Evolutionary conservation across 2,113 vertebrate genomes (phyloP), one percentile per base, ranked within the genome.

Genomic region (Romanogobio albipinnatus): DNA sequence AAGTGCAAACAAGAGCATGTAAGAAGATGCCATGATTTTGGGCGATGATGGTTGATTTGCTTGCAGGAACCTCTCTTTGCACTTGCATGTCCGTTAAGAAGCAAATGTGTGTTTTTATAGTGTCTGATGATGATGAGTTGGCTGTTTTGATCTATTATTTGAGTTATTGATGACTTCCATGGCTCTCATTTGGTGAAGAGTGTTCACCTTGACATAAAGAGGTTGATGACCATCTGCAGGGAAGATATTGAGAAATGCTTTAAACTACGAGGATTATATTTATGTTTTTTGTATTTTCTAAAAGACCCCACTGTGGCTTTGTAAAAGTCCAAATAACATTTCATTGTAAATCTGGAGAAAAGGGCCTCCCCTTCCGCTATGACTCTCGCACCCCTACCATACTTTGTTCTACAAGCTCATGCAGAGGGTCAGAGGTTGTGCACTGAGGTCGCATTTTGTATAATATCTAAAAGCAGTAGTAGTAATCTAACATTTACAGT

Each of bases 1-100:
- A 39, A 97, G 87, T 70, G 91, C 91, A 26, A 96, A 90, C 74
- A 97, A 85, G 85, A 96, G 26, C 0, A 90, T 90, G 64, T 88
- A 94, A 24, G 92, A 87, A 66, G 95, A 95, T 82, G 91, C 87
- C 92, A 88, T 96, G 93, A 92, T 95, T 68, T 82, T 91, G 83
- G 64, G 86, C 39, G 66, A 81, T 87, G 92, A 79, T 81, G 62
- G 76, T 58, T 84, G 85, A 58, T 74, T 0, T 75, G 1, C 81
- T 90, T 88, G 88, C 84, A 70, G 87, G 85, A 24, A 26, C 85
- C 78, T 56, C 33, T 4, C 17, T 33, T 74, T 59, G 82, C 26
- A 70, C 59, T 81, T 3, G 3, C 29, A 71, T 87, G 26, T 49
- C 17, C 3, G 2, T 43, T 56, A 0, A 2, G 26, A 7, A 7